Evolutionary conservation across 2,888 invertebrate genomes (phyloP).

Genomic region (Serripes groenlandicus): DNA sequence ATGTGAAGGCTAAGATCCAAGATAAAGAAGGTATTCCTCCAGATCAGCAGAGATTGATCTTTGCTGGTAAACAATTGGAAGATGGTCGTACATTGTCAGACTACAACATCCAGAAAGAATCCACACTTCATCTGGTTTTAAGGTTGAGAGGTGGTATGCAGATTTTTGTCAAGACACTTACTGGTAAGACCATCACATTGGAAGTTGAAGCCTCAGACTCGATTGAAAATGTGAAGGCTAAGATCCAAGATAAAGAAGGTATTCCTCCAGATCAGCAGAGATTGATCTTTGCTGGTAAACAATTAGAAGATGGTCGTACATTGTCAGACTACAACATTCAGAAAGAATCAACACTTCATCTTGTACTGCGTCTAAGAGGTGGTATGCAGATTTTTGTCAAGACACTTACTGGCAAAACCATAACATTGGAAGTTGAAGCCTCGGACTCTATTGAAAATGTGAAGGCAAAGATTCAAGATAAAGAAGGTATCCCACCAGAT

Average conservation of each 20-base stretch:
- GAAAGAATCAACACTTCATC: constrained; percentile 97
- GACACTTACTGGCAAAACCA: constrained; percentile 86
- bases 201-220: constrained; percentile 94
- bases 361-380: constrained; percentile 96
- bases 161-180: constrained; percentile 75
- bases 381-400: constrained; percentile 93
- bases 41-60: constrained; percentile 95
- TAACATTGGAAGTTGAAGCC: constrained; percentile 89
- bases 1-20: constrained; percentile 91
- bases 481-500: constrained; percentile 90
- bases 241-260: constrained; percentile 88
- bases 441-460: constrained; percentile 98
- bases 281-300: constrained; percentile 97
- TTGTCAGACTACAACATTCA: constrained; percentile 98
- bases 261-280: constrained; percentile 93
- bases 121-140: constrained; percentile 96
- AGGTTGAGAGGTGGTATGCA: constrained; percentile 97
- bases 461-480: constrained; percentile 89
- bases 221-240: constrained; percentile 95
- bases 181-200: constrained; percentile 75
- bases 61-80: constrained; percentile 98
- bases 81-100: constrained; percentile 97
- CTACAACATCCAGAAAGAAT: constrained; percentile 98
- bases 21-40: constrained; percentile 89
- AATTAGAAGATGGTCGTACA: constrained; percentile 97